Conservation (phyloP, 2,888 invertebrate genomes). For the Noctua fimbriata region DNA sequence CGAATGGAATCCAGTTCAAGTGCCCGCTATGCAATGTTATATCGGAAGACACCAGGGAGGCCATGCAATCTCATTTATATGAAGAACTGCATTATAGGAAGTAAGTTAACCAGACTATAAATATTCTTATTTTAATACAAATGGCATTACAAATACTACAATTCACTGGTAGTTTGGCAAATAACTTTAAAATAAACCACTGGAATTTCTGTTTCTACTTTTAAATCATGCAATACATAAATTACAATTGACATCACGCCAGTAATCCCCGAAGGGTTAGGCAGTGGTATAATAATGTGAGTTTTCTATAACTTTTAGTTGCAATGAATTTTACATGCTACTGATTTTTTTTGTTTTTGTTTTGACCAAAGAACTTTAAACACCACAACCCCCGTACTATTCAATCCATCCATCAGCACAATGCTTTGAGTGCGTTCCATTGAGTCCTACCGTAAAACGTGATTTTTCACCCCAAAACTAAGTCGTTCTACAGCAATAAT, state of each 20-base stretch:
- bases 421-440: too few species aligned
- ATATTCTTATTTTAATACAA: not conserved
- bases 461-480: too few species aligned
- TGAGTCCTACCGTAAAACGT: too few species aligned
- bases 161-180: not conserved
- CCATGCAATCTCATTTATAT: conserved; percentile 92
- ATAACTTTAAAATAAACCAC: not conserved
- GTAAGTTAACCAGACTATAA: conserved; percentile 79
- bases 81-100: conserved; percentile 92
- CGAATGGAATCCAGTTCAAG: conserved; percentile 88
- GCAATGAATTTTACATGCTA: too few species aligned
- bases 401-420: too few species aligned
- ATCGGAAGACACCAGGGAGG: conserved; percentile 89
- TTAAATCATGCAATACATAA: not conserved
- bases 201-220: not conserved
- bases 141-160: not conserved
- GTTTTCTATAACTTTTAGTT: not conserved
- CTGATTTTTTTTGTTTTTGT: too few species aligned
- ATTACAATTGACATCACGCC: not conserved
- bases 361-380: too few species aligned
- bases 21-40: conserved; percentile 92
- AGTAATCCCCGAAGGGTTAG: not conserved
- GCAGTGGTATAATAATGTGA: not conserved
- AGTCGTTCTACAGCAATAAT: too few species aligned
- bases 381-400: too few species aligned